Conservation (phyloP, 2,888 invertebrate genomes). For the Andrena dorsata region DNA sequence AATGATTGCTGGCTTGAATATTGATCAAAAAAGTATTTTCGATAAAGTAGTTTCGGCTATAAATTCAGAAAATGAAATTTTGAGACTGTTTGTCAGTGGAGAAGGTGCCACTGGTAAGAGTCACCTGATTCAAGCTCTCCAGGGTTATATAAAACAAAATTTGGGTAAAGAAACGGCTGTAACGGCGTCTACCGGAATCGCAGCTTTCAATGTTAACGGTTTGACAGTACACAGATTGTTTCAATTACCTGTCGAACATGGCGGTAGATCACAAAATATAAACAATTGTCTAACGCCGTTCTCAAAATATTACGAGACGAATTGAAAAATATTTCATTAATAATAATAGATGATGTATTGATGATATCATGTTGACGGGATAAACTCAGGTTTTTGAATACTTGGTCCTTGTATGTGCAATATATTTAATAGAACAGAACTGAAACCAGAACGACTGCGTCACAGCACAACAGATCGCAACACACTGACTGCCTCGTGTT, state of each 20-base stretch:
- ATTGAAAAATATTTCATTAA: background rate
- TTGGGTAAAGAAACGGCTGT: background rate
- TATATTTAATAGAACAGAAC: no score
- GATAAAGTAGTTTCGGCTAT: background rate
- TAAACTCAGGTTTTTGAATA: no score
- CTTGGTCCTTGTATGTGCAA: no score
- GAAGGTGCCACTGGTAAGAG: background rate
- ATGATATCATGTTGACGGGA: no score
- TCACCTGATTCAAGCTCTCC: background rate
- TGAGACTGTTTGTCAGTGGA: slow-evolving; percentile 3
- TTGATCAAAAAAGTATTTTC: background rate
- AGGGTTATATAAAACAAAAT: background rate
- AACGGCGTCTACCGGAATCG: background rate
- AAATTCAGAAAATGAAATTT: background rate
- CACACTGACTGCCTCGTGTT: no score
- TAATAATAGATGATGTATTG: background rate
- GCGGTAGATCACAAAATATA: background rate
- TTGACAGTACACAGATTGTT: background rate
- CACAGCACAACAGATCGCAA: no score
- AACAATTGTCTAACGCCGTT: background rate
- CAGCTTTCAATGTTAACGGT: background rate
- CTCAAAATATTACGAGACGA: no score
- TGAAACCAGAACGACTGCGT: no score
- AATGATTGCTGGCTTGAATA: background rate
- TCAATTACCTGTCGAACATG: background rate